A percentile compares a stretch with the other conserved stretches of the same genome.
phyloP scores from a whole-genome alignment of 2,888 invertebrate species.

The Euclidia mi region DNA sequence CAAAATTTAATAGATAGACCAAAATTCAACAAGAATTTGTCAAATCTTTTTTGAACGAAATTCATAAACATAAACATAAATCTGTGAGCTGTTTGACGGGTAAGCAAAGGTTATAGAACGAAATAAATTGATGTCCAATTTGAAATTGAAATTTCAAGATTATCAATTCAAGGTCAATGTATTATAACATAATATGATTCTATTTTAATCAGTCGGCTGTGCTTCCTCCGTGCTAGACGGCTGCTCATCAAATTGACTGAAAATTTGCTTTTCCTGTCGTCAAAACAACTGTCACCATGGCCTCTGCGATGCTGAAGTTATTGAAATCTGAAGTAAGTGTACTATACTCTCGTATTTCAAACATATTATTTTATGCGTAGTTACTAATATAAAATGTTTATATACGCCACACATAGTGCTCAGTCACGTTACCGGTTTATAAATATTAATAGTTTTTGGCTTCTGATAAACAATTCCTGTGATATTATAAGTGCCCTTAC shows the following conservation, averaged over 20 bases:
- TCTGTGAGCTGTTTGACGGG: conserved; percentile 14
- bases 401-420: conserved; percentile 32
- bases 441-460: conserved; percentile 18
- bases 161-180: conserved; percentile 87
- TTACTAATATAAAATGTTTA: conserved; percentile 5
- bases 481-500: too few relatives aligned
- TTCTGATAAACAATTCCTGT: too few relatives aligned
- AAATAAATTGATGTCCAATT: conserved; percentile 60
- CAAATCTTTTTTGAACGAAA: too few relatives aligned
- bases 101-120: conserved; percentile 46
- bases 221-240: conserved; percentile 66
- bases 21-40: too few relatives aligned
- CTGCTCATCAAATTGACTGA: conserved; percentile 53
- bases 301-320: conserved; percentile 82
- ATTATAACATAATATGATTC: conserved; percentile 68
- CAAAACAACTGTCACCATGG: conserved; percentile 65
- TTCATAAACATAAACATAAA: too few relatives aligned
- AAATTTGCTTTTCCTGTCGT: conserved; percentile 35
- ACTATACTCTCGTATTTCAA: too few relatives aligned
- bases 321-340: conserved; percentile 84
- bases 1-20: too few relatives aligned
- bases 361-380: neutral
- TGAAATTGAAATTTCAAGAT: conserved; percentile 69
- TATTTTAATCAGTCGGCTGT: conserved; percentile 84
- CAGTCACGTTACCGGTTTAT: conserved; percentile 47